These are phyloP conservation scores for Jacana jacana DNA, from an alignment of 2,113 vertebrate species.

Conservation along the genomic window DNA sequence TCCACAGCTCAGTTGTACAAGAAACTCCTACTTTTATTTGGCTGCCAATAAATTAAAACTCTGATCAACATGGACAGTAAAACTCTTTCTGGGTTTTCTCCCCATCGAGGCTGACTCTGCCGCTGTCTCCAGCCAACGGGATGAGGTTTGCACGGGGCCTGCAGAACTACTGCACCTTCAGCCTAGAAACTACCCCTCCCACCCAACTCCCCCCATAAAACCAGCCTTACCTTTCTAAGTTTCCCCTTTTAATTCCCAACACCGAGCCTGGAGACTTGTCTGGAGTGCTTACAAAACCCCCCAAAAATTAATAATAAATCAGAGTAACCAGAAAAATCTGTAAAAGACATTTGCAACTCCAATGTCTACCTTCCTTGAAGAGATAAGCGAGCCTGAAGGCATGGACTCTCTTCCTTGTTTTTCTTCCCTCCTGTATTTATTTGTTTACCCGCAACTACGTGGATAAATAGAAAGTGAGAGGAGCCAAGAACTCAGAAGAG, in stretches of 20 bases:
- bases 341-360: not conserved
- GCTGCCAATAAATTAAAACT: not conserved
- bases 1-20: not conserved
- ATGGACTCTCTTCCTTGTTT: not conserved
- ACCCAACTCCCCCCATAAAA: not conserved
- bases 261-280: not conserved
- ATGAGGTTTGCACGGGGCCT: not conserved
- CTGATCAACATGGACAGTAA: not conserved
- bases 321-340: not conserved
- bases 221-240: not conserved
- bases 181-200: not conserved
- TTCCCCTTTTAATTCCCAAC: not conserved
- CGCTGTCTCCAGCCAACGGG: not conserved
- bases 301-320: too few relatives aligned
- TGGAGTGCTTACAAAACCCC: not conserved
- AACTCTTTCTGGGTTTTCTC: fast-evolving
- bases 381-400: not conserved
- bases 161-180: not conserved
- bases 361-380: not conserved
- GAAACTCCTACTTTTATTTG: fast-evolving
- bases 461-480: not conserved
- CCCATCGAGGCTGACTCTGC: not conserved
- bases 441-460: not conserved
- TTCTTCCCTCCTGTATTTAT: not conserved
- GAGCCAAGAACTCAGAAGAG: not conserved